Evolutionary conservation across 2,113 vertebrate genomes (phyloP), one percentile per base, ranked within the genome.

Genomic region (Triplophysa dalaica): DNA sequence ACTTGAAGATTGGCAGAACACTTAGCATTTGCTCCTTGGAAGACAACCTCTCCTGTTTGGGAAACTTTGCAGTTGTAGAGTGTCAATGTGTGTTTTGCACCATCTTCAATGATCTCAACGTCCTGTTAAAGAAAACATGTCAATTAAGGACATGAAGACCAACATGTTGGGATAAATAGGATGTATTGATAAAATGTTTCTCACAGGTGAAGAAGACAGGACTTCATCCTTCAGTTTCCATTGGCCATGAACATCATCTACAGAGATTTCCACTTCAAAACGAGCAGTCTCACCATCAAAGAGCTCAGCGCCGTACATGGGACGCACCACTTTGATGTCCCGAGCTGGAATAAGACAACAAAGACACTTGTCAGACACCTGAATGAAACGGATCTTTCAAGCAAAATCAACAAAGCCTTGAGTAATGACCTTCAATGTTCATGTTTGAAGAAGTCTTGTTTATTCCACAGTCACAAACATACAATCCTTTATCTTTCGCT

Each of bases 211-310:
- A 70, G 95, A 90, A 63, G 88, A 93, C 74, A 98, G 87, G 64
- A 92, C 91, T 85, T 97, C 94, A 86, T 93, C 96, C 17, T 99
- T 98, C 84, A 99, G 87, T 77, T 94, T 98, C 98, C 98, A 99
- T 83, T 97, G 89, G 73, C 95, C 94, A 9, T 92, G 95, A 45
- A 98, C 92, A 81, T 99, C 98, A 38, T 94, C 94, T 82, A 97
- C 97, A 38, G 96, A 98, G 89, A 99, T 95, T 89, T 99, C 96
- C 73, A 95, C 93, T 88, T 98, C 97, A 86, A 99, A 99, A 24
- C 94, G 95, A 83, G 97, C 98, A 6, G 96, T 99, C 93, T 99
- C 98, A 45, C 96, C 97, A 26, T 96, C 95, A 84, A 97, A 98
- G 78, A 99, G 88, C 89, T 99, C 98, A 26, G 96, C 95, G n/a